Evolutionary conservation across 1,140 invertebrate genomes (phyloP).

Genomic region (Popillia japonica): DNA sequence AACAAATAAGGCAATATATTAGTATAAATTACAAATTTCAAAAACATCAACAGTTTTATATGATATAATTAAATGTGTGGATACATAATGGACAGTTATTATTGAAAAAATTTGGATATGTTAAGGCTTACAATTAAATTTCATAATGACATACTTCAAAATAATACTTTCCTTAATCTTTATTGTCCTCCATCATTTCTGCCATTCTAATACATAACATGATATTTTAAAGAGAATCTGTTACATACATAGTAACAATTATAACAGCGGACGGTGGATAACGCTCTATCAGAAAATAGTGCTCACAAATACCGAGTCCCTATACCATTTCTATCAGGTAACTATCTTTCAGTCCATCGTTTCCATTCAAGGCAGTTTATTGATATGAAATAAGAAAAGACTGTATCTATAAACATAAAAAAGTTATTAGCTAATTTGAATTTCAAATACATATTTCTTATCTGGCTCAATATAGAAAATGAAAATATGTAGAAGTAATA

Average conservation of each 20-base stretch:
- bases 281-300: constrained; percentile 29
- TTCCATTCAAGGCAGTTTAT: constrained; percentile 46
- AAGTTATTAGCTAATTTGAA: constrained; percentile 12
- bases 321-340: constrained; percentile 43
- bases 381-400: constrained; percentile 45
- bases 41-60: not conserved
- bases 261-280: constrained; percentile 30
- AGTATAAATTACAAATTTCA: not conserved
- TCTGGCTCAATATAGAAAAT: constrained; percentile 10
- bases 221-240: not conserved
- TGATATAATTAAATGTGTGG: not conserved
- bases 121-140: constrained; percentile 23
- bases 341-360: constrained; percentile 47
- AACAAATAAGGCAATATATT: not conserved
- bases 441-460: constrained; percentile 16
- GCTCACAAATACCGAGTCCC: constrained; percentile 20
- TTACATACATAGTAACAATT: constrained; percentile 2
- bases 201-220: constrained; percentile 26
- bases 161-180: constrained; percentile 8
- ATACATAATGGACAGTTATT: not conserved
- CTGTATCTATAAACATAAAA: constrained; percentile 19
- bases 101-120: constrained; percentile 22
- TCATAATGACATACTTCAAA: not conserved
- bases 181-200: constrained; percentile 33
- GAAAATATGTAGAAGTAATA: not conserved